A percentile compares a stretch with the other conserved stretches of the same genome.
phyloP scores from a whole-genome alignment of 2,797 vertebrate genomes.

The Scyliorhinus canicula region DNA sequence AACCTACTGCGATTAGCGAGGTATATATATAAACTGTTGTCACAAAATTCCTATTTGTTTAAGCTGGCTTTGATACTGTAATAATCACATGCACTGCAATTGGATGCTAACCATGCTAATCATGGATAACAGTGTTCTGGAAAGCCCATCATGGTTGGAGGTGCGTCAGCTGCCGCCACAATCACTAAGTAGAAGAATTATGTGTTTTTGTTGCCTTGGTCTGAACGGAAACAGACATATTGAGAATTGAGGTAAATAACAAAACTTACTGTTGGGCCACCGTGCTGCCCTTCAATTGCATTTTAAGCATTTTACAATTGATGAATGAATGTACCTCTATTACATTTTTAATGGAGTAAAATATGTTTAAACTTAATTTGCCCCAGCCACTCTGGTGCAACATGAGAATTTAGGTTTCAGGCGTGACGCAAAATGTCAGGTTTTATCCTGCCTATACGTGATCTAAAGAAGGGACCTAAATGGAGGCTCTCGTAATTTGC shows the following conservation, averaged over 20 bases:
- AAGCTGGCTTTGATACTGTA: conserved; percentile 12
- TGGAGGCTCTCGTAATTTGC: background rate
- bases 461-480: background rate
- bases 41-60: background rate
- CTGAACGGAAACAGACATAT: too few relatives aligned
- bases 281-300: too few relatives aligned
- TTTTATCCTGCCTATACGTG: background rate
- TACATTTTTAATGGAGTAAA: conserved; percentile 9
- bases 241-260: background rate
- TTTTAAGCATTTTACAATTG: background rate
- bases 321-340: background rate
- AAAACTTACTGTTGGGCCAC: too few relatives aligned
- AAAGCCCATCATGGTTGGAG: too few relatives aligned
- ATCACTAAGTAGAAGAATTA: too few relatives aligned
- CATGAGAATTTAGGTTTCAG: background rate
- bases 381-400: background rate
- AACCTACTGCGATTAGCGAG: too few relatives aligned
- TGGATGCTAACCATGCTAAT: too few relatives aligned
- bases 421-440: background rate
- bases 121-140: too few relatives aligned
- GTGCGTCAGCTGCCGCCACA: too few relatives aligned
- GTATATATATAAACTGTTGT: background rate
- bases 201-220: too few relatives aligned
- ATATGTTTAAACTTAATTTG: background rate
- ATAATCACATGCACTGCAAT: background rate